Evolutionary conservation across 2,113 vertebrate species (phyloP).

Genomic region (Pygoscelis adeliae): DNA sequence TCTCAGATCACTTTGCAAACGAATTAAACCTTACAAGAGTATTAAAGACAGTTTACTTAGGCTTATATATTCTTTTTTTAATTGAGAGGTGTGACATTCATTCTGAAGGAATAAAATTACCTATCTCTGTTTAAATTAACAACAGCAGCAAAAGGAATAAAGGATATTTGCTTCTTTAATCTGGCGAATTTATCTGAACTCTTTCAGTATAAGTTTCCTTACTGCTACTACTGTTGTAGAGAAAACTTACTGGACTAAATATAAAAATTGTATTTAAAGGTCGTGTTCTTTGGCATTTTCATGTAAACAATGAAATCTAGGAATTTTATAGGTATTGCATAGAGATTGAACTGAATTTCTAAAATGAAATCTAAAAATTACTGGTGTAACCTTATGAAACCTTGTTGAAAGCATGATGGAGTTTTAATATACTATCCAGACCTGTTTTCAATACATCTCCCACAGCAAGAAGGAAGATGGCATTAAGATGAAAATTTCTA

Average conservation of each 20-base stretch:
- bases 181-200: not conserved
- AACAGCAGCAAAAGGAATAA: not conserved
- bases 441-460: not conserved
- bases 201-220: not conserved
- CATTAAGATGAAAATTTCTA: conserved; percentile 45
- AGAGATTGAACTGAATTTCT: not conserved
- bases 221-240: not conserved
- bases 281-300: not conserved
- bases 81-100: not conserved
- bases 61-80: not conserved
- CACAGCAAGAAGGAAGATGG: conserved; percentile 23
- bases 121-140: not conserved
- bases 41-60: not conserved
- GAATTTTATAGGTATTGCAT: not conserved
- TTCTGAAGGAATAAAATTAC: not conserved
- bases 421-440: not conserved
- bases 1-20: conserved; percentile 2
- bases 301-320: not conserved
- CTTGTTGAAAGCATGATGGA: not conserved
- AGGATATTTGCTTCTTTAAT: not conserved
- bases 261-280: not conserved
- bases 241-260: not conserved
- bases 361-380: not conserved
- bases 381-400: not conserved
- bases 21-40: not conserved